Evolutionary conservation across 2,888 invertebrate species (phyloP).

Genomic region (Dorcus parallelipipedus): DNA sequence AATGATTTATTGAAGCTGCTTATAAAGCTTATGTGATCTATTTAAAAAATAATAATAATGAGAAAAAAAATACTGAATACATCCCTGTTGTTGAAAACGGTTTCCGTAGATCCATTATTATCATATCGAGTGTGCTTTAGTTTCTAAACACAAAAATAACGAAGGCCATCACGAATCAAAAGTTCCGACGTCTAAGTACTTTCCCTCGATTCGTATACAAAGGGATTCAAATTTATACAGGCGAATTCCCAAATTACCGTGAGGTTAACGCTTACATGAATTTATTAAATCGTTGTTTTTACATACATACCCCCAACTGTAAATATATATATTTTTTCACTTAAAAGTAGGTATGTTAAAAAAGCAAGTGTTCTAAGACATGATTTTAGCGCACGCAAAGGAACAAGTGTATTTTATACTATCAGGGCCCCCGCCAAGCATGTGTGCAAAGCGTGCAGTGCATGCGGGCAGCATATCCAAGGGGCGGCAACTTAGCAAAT

Average conservation of each 20-base stretch:
- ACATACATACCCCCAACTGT: not conserved
- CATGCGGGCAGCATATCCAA: too few species aligned
- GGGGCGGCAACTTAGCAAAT: too few species aligned
- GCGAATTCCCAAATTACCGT: conserved; percentile 25
- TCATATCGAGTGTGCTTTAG: conserved; percentile 29
- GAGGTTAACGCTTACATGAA: conserved; percentile 25
- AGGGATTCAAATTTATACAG: conserved; percentile 31
- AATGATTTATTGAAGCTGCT: not conserved
- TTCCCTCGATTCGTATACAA: conserved; percentile 27
- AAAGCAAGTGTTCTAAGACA: too few species aligned
- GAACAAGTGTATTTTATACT: too few species aligned
- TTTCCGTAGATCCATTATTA: conserved; percentile 16
- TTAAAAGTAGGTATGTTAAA: too few species aligned
- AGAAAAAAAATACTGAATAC: conserved; percentile 1
- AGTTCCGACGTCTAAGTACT: conserved; percentile 31
- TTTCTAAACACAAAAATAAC: conserved; percentile 32
- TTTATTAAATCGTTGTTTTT: conserved; percentile 17
- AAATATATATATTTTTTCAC: too few species aligned
- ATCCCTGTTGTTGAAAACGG: conserved; percentile 5
- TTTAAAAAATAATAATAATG: not conserved
- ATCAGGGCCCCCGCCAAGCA: too few species aligned
- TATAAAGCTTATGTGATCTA: not conserved
- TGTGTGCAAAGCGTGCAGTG: too few species aligned
- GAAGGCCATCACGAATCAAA: conserved; percentile 30
- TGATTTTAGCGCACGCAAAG: too few species aligned